Evolutionary conservation across 1,140 invertebrate species (phyloP).

Genomic region (Tyrophagus putrescentiae): DNA sequence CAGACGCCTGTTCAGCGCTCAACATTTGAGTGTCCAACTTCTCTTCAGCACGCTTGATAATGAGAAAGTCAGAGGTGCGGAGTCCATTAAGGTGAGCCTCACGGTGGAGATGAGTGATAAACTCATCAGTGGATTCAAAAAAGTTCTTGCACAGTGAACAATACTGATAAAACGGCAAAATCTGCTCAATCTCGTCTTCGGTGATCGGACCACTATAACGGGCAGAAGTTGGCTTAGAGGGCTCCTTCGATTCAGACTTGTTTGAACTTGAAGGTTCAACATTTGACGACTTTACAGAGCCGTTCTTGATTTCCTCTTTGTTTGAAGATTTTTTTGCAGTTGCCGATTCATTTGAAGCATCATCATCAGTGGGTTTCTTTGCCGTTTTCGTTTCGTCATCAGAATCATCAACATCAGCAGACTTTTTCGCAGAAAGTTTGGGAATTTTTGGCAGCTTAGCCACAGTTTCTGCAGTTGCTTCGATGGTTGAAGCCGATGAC

Average conservation of each 20-base stretch:
- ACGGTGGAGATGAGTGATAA: conserved; percentile 1
- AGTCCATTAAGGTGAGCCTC: not conserved
- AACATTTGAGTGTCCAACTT: not conserved
- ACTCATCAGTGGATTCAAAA: not conserved
- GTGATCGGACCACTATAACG: not conserved
- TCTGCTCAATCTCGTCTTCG: not conserved
- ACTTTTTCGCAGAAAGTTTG: not conserved
- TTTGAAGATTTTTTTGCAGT: not conserved
- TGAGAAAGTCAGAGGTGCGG: conserved; percentile 1
- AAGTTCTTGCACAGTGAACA: conserved; percentile 1
- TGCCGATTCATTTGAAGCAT: not conserved
- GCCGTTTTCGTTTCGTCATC: not conserved
- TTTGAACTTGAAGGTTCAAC: too few species aligned
- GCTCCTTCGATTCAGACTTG: too few species aligned
- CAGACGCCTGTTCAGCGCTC: not conserved
- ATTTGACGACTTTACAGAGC: too few species aligned
- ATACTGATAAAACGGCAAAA: not conserved
- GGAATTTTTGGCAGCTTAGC: conserved; percentile 6
- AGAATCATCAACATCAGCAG: not conserved
- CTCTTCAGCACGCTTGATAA: conserved; percentile 2
- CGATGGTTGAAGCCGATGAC: not conserved
- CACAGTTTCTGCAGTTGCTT: not conserved
- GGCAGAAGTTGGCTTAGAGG: not conserved
- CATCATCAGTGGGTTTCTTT: not conserved
- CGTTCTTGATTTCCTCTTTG: not conserved